Conservation (phyloP, 2,113 vertebrate genomes). For the Columbina picui region DNA sequence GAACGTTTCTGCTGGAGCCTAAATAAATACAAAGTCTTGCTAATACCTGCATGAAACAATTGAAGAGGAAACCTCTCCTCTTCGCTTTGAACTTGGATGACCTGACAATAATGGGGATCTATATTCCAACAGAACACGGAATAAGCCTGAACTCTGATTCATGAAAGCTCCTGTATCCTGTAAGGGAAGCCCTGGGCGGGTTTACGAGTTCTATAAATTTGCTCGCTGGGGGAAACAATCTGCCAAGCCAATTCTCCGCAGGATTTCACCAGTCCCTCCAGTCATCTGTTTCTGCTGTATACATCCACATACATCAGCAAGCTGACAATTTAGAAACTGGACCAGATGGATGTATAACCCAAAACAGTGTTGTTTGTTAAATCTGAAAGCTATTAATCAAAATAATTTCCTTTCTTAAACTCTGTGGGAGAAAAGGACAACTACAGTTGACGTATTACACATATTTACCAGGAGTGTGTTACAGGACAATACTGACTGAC, state of each 20-base stretch:
- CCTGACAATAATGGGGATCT: neutral
- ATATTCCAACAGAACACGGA: neutral
- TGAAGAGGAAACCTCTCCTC: neutral
- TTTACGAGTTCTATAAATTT: neutral
- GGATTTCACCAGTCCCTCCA: constrained; percentile 26
- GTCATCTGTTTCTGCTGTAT: constrained; percentile 28
- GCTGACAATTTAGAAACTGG: neutral
- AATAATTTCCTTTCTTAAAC: constrained; percentile 31
- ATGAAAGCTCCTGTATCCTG: neutral
- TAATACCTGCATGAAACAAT: neutral
- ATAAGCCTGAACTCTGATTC: neutral
- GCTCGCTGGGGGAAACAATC: constrained; percentile 9
- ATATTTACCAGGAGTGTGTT: accelerated
- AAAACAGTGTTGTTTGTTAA: constrained; percentile 34
- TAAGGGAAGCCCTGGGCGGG: neutral
- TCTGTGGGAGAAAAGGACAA: neutral
- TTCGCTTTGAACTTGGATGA: neutral
- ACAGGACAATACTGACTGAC: neutral
- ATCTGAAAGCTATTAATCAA: constrained; percentile 51
- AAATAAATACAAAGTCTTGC: neutral
- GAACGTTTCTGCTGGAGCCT: neutral
- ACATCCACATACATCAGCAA: constrained; percentile 19
- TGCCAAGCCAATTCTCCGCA: neutral
- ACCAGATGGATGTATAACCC: constrained; percentile 47
- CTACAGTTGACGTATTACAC: neutral